Base-by-base conservation (phyloP, 2,797 vertebrate species). In the Oryzias sinensis region DNA sequence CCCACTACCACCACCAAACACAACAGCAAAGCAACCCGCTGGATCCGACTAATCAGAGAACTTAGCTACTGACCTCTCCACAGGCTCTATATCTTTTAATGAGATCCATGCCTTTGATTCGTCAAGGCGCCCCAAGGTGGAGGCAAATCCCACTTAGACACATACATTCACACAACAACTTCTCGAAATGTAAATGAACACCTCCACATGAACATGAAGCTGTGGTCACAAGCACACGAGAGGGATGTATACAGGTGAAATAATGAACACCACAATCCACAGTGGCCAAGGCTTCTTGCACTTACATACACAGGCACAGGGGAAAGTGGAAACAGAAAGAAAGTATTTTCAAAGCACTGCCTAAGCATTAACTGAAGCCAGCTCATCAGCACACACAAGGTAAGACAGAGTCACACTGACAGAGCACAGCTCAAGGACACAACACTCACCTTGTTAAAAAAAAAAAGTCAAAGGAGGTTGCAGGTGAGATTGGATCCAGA, bases 401-500 rank as follows among this genome's bases (percentile, higher is more conserved):
- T 72, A 59, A 70, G 69, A 46, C 53, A 40, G 41, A 57, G 22
- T 4, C 13, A 43, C 54, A 27, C 52, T 14, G 42, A 61, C 62
- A 46, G 29, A 66, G 64, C 59, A 57, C 22, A 17, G 68, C 78
- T 83, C 80, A 88, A 91, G 88, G 84, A 88, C 83, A 84, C 62
- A 59, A 76, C 72, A 61, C 72, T 84, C 82, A 77, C 79, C 88
- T 91, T 85, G 86, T 88, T 88, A 85, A 77, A 74, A 37, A 37
- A 33, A 37, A 37, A 37, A 37, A 37, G 33, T 13, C 33, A 37
- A 37, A 73, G 76, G 77, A 86, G 77, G 77, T 43, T 43, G 76
- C 80, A 85, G 88, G 89, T 89, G 80, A 87, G 88, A 90, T 86
- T 86, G 84, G 74, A 84, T 87, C 77, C 78, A 85, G 89, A 86